phyloP scores from a whole-genome alignment of 2,797 vertebrate species.

The Coilia nasus region DNA sequence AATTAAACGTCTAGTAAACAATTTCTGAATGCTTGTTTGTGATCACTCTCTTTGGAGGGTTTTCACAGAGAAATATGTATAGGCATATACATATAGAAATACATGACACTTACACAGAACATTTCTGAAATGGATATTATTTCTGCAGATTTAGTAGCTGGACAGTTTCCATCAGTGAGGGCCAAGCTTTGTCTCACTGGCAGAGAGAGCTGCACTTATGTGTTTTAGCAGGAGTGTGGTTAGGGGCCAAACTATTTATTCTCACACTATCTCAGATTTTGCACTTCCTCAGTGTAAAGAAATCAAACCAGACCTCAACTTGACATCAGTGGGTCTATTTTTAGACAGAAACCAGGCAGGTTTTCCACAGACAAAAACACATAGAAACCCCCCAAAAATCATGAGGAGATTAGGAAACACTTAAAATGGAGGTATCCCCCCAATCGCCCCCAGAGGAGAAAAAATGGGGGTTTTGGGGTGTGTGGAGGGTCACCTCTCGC shows the following conservation, averaged over 20 bases:
- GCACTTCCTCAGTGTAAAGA: conserved; percentile 37
- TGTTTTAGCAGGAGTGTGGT: background rate
- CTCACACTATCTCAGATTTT: conserved; percentile 31
- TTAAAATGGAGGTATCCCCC: conserved; percentile 40
- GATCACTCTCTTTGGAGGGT: no score
- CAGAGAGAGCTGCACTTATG: background rate
- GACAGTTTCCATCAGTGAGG: background rate
- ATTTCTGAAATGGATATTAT: background rate
- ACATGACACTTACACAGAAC: background rate
- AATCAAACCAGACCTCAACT: conserved; percentile 44
- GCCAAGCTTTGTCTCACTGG: background rate
- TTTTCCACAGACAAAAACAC: conserved; percentile 43
- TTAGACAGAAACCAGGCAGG: conserved; percentile 28
- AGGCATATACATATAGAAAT: background rate
- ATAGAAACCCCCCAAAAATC: background rate
- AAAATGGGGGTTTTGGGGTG: conserved; percentile 30
- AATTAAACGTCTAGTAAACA: no score
- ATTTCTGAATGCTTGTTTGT: no score
- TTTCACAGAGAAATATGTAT: background rate
- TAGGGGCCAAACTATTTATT: conserved; percentile 11
- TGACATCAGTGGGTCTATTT: conserved; percentile 41
- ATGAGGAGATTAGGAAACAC: conserved; percentile 48
- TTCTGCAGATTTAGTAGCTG: background rate
- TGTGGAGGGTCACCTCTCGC: conserved; percentile 20
- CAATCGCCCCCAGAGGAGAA: background rate